Evolutionary conservation across 2,797 vertebrate genomes (phyloP), one percentile per base, ranked within the genome.

Genomic region (Propithecus deckenii): DNA sequence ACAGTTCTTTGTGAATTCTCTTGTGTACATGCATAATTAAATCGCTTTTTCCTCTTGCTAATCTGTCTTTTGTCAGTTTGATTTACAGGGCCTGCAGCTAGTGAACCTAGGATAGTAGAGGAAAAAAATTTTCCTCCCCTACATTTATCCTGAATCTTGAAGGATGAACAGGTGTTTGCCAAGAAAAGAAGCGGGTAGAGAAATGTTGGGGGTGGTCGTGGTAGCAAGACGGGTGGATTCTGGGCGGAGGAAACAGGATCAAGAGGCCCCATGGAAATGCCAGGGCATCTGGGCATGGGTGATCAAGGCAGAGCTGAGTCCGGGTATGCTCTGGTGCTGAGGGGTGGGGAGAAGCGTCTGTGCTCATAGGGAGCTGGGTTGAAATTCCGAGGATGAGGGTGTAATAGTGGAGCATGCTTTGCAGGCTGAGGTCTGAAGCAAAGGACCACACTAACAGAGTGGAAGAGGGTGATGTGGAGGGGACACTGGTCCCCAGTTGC

Each of bases 301-400:
- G 48, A 41, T 8, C 1, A 48, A 72, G 11, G 65, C 55, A 74
- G 57, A 67, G 79, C 61, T 22, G 71, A 50, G 65, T 30, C 74
- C 0, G 1, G 57, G 2, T 57, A 38, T 28, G 55, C 48, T 28
- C 57, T 0, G 9, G 28, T 12, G 11, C 55, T 86, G 63, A 1
- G 12, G 35, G 2, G 7, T 74, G 22, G 63, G 41, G 50, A 83
- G 23, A 79, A 41, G 14, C 8, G 3, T 25, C 1, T 0, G 1
- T 8, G 20, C 71, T 30, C 7, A 2, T 30, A 50, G n/a, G 7
- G 2, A 41, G 15, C 7, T 30, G 46, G 67, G 67, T 52, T 52
- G 67, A 48, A 67, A 52, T 75, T 41, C 12, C 7, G 48, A 86
- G 80, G 57, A 13, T 23, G 46, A 55, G n/a, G 63, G 46, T 13